A percentile compares a stretch with the other conserved stretches of the same genome.
These are phyloP conservation scores for Choristoneura fumiferana DNA, from an alignment of 1,140 invertebrate genomes.

Conservation along the genomic window DNA sequence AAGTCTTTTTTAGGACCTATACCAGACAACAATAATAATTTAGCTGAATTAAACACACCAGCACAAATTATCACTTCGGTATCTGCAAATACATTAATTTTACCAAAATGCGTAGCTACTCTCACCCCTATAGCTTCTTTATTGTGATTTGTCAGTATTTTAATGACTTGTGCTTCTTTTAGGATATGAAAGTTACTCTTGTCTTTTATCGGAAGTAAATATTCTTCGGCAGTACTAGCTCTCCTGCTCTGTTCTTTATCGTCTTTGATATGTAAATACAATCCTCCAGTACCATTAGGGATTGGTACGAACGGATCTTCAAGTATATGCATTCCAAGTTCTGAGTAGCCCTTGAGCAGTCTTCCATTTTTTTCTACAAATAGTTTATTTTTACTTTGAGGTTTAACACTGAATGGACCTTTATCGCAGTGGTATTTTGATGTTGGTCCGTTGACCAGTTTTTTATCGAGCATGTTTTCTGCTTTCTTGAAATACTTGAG, in stretches of 20 bases:
- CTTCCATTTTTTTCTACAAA: not conserved
- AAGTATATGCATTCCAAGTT: not conserved
- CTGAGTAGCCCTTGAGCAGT: too few relatives aligned
- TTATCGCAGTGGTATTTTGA: not conserved
- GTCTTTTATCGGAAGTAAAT: not conserved
- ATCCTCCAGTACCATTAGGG: not conserved
- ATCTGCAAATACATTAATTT: conserved; percentile 49
- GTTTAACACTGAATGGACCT: not conserved
- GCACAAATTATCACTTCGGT: conserved; percentile 84
- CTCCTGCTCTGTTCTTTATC: not conserved
- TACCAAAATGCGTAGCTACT: not conserved
- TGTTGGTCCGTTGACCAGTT: not conserved
- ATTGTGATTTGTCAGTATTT: not conserved
- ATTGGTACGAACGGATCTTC: not conserved
- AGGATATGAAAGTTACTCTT: not conserved
- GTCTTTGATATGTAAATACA: not conserved
- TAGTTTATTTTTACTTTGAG: not conserved
- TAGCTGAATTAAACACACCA: conserved; percentile 82
- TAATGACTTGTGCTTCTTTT: not conserved
- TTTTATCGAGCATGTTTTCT: not conserved
- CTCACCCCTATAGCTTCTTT: not conserved
- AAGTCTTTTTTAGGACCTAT: conserved; percentile 78
- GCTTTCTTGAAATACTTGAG: not conserved
- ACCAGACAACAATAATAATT: conserved; percentile 85
- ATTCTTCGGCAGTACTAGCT: not conserved